phyloP scores from a whole-genome alignment of 2,113 vertebrate genomes.

The Coptodon bakossiorum region DNA sequence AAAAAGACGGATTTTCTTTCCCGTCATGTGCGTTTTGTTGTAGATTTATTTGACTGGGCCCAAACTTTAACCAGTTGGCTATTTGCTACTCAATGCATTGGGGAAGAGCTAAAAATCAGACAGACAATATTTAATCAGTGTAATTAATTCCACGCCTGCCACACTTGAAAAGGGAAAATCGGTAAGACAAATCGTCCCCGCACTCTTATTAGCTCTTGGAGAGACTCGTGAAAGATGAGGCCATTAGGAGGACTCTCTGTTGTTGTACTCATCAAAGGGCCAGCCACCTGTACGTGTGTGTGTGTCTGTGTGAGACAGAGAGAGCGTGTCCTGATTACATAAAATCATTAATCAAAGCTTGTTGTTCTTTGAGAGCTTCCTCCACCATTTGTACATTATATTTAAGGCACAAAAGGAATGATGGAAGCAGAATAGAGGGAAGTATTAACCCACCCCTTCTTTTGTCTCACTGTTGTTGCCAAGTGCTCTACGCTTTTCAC shows the following conservation, averaged over 20 bases:
- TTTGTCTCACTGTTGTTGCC: not conserved
- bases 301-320: not conserved
- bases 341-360: conserved; percentile 44
- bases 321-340: conserved; percentile 16
- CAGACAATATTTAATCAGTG: conserved; percentile 71
- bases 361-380: conserved; percentile 9
- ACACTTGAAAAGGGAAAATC: conserved; percentile 66
- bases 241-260: conserved; percentile 48
- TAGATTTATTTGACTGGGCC: not conserved
- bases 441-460: not conserved
- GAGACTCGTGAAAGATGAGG: conserved; percentile 62
- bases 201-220: conserved; percentile 63
- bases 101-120: conserved; percentile 2
- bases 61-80: conserved; percentile 5
- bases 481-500: not conserved
- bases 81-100: not conserved
- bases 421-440: not conserved
- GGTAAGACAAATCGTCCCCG: conserved; percentile 66
- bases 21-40: not conserved
- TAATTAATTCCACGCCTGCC: conserved; percentile 68
- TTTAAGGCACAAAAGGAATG: not conserved
- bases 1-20: not conserved
- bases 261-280: conserved; percentile 50
- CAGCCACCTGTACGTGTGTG: conserved; percentile 23
- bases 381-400: not conserved